These are phyloP conservation scores for Amia ocellicauda DNA, from an alignment of 2,113 vertebrate genomes.

Conservation along the genomic window DNA sequence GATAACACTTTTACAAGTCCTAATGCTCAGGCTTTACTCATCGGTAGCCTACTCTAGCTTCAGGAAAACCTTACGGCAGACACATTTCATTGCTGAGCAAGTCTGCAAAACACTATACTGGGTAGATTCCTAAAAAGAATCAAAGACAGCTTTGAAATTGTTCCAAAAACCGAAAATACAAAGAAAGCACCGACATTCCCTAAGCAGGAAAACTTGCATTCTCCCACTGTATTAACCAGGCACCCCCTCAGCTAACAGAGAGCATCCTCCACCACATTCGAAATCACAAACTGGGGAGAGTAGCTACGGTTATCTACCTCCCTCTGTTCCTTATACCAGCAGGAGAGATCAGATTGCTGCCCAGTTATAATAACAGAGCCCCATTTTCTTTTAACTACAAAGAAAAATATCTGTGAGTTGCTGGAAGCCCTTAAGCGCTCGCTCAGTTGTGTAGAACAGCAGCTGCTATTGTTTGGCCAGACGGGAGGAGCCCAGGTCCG, in stretches of 20 bases:
- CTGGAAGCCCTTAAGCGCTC: not conserved
- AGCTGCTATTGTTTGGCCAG: slow-evolving; percentile 5
- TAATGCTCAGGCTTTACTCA: too few species aligned
- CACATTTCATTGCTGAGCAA: too few species aligned
- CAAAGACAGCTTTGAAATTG: too few species aligned
- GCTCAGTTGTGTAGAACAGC: not conserved
- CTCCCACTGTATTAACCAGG: too few species aligned
- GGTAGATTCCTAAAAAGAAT: too few species aligned
- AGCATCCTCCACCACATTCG: slow-evolving; percentile 25
- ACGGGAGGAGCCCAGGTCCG: not conserved
- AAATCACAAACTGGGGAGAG: slow-evolving; percentile 8
- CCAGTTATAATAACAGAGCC: slow-evolving; percentile 3
- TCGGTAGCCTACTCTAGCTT: too few species aligned
- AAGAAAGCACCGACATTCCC: too few species aligned
- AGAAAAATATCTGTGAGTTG: not conserved
- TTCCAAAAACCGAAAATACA: too few species aligned
- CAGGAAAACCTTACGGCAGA: too few species aligned
- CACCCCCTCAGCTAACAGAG: slow-evolving; percentile 12
- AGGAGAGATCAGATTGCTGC: not conserved
- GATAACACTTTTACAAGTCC: too few species aligned
- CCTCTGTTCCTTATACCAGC: not conserved
- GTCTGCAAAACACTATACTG: too few species aligned
- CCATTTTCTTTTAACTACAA: not conserved
- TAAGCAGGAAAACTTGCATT: too few species aligned
- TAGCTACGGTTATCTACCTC: not conserved